Conservation (phyloP, 2,113 vertebrate species). For the Acanthisitta chloris region DNA sequence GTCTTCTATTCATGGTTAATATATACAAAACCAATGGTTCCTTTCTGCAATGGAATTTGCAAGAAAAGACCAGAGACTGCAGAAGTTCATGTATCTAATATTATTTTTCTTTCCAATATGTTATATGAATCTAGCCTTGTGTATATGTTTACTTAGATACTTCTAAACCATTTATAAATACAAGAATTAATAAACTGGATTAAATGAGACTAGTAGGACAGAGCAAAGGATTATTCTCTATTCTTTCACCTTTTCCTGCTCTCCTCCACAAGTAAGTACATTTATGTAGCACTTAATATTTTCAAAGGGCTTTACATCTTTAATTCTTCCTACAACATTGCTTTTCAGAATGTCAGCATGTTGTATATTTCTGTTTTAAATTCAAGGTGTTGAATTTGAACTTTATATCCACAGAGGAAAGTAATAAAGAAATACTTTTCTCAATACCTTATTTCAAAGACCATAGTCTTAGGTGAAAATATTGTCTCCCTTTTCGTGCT, state of each 20-base stretch:
- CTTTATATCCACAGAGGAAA: neutral
- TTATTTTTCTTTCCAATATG: neutral
- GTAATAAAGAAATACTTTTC: neutral
- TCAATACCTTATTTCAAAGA: neutral
- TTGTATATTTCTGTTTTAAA: neutral
- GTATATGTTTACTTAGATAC: neutral
- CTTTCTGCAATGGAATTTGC: neutral
- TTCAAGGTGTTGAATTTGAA: neutral
- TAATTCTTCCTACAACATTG: neutral
- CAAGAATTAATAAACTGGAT: neutral
- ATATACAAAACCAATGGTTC: neutral
- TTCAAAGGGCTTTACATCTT: neutral
- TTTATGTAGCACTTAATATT: neutral
- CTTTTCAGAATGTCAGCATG: neutral
- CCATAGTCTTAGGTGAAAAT: neutral
- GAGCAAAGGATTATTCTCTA: neutral
- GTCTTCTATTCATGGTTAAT: neutral
- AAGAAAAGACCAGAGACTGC: neutral
- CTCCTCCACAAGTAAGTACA: neutral
- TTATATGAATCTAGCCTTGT: neutral
- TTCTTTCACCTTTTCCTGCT: neutral
- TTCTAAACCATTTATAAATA: neutral
- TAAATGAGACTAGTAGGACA: neutral
- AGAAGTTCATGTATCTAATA: neutral
- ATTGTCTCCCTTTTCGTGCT: neutral